Base-by-base conservation (phyloP, 1,140 invertebrate species). In the Coenobita brevimanus region DNA sequence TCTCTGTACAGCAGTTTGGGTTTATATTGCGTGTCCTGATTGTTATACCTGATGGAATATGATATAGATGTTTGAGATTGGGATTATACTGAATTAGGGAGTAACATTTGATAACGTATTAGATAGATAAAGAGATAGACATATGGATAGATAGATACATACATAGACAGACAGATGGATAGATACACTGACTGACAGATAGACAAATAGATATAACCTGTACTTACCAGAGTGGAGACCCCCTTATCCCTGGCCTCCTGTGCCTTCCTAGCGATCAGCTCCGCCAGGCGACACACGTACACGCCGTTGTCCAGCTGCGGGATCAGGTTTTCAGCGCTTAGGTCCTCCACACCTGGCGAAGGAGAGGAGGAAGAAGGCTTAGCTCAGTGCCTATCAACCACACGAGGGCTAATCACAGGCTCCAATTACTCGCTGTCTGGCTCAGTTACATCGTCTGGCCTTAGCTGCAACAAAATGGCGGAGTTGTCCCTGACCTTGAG, bases 181-280 rank as follows among this genome's bases (percentile, higher is more conserved):
- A 79, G 24, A 79, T 36, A 79, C 54, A 79, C 54, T 54, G 24
- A 57, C 33, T 54, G 24, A 57, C 54, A 79, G 24, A 30, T 36
- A 79, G 24, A 57, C 33, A 79, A 24, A 57, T 36, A 79, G 27
- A 50, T 54, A 79, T 54, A 57, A 21, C 50, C 54, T 24, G 41
- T 21, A 69, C 84, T 87, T 33, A 87, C 75, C 84, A 86, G 57
- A 27, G 57, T 43, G n/a, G 84, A 86, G 54, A 54, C 78, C 41
- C 84, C 84, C 75, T 86, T 86, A 60, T 86, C 84, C 30, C 84
- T 64, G 57, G 84, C 84, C 4, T 86, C 84, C 75, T 80, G 84
- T n/a, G 84, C 84, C 41, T 62, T 36, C 73, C 60, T 67, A 17
- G 84, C 78, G 73, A 86, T 86, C 3, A 86, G 38, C 60, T 86